Percentiles rank a stretch among this genome's conserved stretches.
Conservation (phyloP, 64 coral and sea anemone species). For the Exaiptasia diaphana region DNA sequence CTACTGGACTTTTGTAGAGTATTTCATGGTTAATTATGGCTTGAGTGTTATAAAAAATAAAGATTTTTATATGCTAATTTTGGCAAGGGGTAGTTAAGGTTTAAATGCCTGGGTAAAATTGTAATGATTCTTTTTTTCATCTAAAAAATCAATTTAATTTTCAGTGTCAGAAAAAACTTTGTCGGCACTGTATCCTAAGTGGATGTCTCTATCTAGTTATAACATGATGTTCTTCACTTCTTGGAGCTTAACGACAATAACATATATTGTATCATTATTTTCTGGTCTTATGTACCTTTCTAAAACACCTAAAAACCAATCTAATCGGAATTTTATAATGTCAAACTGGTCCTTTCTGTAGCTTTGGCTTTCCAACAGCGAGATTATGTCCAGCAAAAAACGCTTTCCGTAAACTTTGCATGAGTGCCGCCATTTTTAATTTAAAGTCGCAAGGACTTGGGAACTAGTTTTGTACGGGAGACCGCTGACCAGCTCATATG, state of each 20-base stretch:
- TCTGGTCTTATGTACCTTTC: not conserved
- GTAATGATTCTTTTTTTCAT: no score
- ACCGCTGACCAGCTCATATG: not conserved
- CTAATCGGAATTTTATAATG: not conserved
- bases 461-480: not conserved
- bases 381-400: not conserved
- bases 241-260: not conserved
- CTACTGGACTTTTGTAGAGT: no score
- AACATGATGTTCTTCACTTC: not conserved
- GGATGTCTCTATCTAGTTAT: not conserved
- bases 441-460: not conserved
- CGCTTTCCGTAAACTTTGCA: not conserved
- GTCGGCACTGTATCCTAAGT: not conserved
- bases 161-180: slow-evolving; percentile 1
- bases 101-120: no score
- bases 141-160: no score
- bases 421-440: not conserved
- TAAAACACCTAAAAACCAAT: not conserved
- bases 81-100: no score
- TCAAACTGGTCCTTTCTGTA: not conserved
- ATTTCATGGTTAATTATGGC: no score
- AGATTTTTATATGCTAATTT: no score
- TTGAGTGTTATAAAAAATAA: no score
- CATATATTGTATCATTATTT: not conserved
- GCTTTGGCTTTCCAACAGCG: not conserved